Evolutionary conservation across 2,797 vertebrate species (phyloP).

Genomic region (Helostoma temminkii): DNA sequence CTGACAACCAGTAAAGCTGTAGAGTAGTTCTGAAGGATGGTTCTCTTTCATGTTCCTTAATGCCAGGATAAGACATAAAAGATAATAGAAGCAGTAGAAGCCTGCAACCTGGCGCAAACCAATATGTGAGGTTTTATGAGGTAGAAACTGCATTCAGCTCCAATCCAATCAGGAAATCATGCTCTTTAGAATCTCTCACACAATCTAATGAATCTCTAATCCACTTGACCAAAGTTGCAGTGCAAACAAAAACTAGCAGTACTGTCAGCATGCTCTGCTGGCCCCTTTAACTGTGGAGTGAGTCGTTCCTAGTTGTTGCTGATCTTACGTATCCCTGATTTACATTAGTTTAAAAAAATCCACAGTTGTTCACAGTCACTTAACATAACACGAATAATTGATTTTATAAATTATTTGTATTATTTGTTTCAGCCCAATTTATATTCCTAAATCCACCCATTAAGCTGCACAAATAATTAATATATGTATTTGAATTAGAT

Average conservation of each 20-base stretch:
- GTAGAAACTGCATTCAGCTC: neutral
- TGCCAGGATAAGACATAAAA: neutral
- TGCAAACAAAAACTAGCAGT: neutral
- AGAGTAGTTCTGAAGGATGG: conserved; percentile 4
- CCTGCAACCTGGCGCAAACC: conserved; percentile 8
- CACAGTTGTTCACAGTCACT: no score
- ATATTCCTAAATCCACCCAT: neutral
- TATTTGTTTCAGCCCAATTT: neutral
- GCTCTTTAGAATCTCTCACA: neutral
- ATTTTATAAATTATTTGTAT: no score
- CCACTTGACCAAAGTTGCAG: neutral
- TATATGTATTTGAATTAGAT: no score
- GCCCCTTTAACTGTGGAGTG: no score
- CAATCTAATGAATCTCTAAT: neutral
- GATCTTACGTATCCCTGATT: no score
- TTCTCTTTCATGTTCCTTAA: neutral
- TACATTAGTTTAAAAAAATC: no score
- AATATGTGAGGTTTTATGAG: neutral
- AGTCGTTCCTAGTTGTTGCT: no score
- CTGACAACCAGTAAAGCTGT: conserved; percentile 1
- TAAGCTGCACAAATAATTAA: no score
- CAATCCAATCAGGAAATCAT: neutral
- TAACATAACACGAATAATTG: no score
- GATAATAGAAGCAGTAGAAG: neutral
- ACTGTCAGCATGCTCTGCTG: no score